phyloP scores from a whole-genome alignment of 2,888 invertebrate genomes.

The Lasioglossum leucozonium region DNA sequence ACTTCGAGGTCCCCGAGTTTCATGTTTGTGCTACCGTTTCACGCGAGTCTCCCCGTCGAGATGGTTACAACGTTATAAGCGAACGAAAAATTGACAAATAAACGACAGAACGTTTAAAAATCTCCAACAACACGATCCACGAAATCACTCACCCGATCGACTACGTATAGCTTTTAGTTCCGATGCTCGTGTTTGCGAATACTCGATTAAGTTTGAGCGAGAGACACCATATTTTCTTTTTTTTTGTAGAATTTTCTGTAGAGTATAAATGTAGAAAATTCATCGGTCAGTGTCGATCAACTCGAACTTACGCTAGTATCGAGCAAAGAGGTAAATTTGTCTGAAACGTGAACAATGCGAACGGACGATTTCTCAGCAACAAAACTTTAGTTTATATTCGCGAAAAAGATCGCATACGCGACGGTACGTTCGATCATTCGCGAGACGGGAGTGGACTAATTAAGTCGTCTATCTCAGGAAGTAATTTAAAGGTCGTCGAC shows the following conservation, averaged over 20 bases:
- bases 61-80: slow-evolving; percentile 39
- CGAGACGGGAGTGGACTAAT: not conserved
- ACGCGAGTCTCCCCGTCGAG: slow-evolving; percentile 33
- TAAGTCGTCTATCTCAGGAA: slow-evolving; percentile 34
- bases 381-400: not conserved
- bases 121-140: slow-evolving; percentile 18
- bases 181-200: not conserved
- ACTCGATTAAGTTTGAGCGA: not conserved
- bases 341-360: not conserved
- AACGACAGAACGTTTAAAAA: slow-evolving; percentile 45
- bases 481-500: slow-evolving; percentile 52
- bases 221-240: not conserved
- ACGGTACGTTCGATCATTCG: not conserved
- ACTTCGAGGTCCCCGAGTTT: slow-evolving; percentile 26
- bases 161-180: not conserved
- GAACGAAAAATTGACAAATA: slow-evolving; percentile 49
- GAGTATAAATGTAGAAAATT: not conserved
- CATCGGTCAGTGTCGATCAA: not conserved
- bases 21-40: slow-evolving; percentile 20
- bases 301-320: not conserved
- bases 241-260: not conserved
- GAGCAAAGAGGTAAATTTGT: not conserved
- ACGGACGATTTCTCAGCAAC: not conserved
- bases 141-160: slow-evolving; percentile 26
- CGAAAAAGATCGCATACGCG: not conserved